Evolutionary conservation across 2,113 vertebrate species (phyloP).

Genomic region (Trematocara macrostoma): DNA sequence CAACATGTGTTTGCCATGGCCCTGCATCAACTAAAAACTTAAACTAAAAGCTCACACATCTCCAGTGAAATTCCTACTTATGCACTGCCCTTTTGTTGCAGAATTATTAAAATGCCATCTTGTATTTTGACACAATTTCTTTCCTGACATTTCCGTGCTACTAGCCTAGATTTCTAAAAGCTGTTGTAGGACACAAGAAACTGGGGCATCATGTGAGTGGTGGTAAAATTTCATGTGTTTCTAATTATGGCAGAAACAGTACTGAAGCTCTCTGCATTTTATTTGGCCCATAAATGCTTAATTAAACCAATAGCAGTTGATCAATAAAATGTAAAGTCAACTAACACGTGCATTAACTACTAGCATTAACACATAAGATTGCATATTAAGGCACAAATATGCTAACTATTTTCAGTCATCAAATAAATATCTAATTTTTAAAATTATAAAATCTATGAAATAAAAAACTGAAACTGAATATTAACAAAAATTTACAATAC

Average conservation of each 20-base stretch:
- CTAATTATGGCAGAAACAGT: conserved; percentile 44
- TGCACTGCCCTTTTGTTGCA: neutral
- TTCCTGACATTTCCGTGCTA: neutral
- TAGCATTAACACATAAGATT: neutral
- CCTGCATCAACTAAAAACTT: neutral
- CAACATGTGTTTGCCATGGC: neutral
- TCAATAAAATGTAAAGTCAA: neutral
- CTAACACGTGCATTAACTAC: neutral
- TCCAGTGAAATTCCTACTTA: neutral
- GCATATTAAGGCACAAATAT: neutral
- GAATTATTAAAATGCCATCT: neutral
- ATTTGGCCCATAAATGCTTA: neutral
- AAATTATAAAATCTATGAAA: neutral
- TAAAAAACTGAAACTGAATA: neutral
- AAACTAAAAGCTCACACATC: neutral
- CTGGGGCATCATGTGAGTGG: conserved; percentile 54
- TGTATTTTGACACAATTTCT: neutral
- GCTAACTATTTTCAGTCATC: neutral
- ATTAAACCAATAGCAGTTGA: neutral
- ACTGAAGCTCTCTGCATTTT: conserved; percentile 3
- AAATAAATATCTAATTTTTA: neutral
- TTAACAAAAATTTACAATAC: neutral
- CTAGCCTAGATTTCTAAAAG: conserved; percentile 36
- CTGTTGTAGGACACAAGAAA: conserved; percentile 48
- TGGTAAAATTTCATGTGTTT: conserved; percentile 36